Evolutionary conservation across 1,140 invertebrate species (phyloP), one percentile per base, ranked within the genome.

Genomic region (Ceratina australensis): DNA sequence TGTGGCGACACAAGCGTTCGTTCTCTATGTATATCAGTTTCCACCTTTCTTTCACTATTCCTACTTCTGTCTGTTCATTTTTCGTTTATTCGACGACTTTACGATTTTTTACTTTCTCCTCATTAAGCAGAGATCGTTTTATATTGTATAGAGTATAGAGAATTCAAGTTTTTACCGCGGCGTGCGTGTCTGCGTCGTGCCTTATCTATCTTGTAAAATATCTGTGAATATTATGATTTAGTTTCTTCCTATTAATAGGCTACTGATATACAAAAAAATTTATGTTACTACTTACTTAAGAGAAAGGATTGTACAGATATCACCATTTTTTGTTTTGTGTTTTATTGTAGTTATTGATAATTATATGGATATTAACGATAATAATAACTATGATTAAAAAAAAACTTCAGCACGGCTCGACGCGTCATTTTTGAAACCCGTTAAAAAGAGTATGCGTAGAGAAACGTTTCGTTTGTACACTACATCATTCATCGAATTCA

Each of bases 331-430:
- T 90, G 90, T 92, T 92, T 92, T 92, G 91, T 92, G 91, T 92
- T 92, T 92, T 92, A 92, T 87, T 91, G 91, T 92, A 92, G 92
- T 91, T 92, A 92, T 92, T 91, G 88, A 91, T 92, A 92, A 92
- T 92, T 92, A 92, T 92, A 92, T 92, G 91, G 91, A 92, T 91
- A 92, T 92, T 92, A 92, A 92, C 86, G 91, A 92, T 92, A 92
- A 92, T 92, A 92, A 92, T 92, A 92, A 92, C 91, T 92, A 92
- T 91, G 89, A 92, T 92, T 92, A 91, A 92, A 92, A 42, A 42
- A 42, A 84, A 83, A 81, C 66, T 78, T 84, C 77, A 81, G 69
- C 75, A 81, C 79, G 79, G 79, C 72, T 84, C 74, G 74, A 69
- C 74, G 74, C 74, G 74, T 77, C 74, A 77, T 77, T 77, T 77